A percentile compares a stretch with the other conserved stretches of the same genome.
Evolutionary conservation across 2,888 invertebrate species (phyloP).

Genomic region (Rapana venosa): DNA sequence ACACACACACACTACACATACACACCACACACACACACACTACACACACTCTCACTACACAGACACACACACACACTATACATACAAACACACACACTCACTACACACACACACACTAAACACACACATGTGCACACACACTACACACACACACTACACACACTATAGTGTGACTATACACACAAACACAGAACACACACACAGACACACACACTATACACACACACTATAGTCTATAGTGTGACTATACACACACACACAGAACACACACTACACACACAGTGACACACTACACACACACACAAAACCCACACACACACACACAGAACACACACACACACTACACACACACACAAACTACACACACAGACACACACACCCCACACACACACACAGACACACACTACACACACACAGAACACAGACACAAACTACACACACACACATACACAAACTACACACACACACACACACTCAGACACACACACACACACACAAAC

Average conservation of each 20-base stretch:
- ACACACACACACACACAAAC: slow-evolving; percentile 28
- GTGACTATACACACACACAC: too few relatives aligned
- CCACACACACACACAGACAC: slow-evolving; percentile 84
- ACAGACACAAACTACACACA: not conserved
- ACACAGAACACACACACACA: slow-evolving; percentile 1
- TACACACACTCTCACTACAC: too few relatives aligned
- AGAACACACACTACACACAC: not conserved
- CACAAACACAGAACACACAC: slow-evolving; percentile 17
- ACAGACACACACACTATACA: slow-evolving; percentile 27
- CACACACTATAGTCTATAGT: too few relatives aligned
- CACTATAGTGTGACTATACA: not conserved
- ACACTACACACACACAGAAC: too few relatives aligned
- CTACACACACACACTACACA: not conserved
- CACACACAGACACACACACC: slow-evolving; percentile 51
- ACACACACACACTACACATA: not conserved
- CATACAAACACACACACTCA: too few relatives aligned
- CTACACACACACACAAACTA: slow-evolving; percentile 28
- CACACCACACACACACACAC: not conserved
- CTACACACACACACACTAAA: too few relatives aligned
- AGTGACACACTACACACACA: too few relatives aligned
- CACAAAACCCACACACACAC: not conserved
- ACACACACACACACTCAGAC: slow-evolving; percentile 19
- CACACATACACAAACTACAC: not conserved
- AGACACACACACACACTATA: too few relatives aligned
- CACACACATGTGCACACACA: too few relatives aligned